Percentiles rank a stretch among this genome's conserved stretches.
These are phyloP conservation scores for Scaptomyza reducta DNA, from an alignment of 2,888 invertebrate species.

Conservation along the genomic window DNA sequence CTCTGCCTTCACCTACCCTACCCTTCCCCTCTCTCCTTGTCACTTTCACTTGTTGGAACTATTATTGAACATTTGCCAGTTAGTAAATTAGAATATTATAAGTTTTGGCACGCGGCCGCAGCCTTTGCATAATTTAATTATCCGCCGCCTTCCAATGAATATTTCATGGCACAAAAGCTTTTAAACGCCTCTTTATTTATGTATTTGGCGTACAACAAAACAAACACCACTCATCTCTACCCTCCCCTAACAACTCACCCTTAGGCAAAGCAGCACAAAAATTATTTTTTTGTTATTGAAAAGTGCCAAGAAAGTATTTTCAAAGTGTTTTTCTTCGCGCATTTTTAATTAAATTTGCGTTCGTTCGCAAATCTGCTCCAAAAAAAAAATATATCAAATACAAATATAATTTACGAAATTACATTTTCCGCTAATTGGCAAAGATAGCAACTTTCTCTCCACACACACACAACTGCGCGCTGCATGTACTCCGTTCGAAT, in stretches of 20 bases:
- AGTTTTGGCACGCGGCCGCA: constrained; percentile 73
- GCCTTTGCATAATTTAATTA: constrained; percentile 75
- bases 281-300: constrained; percentile 55
- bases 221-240: constrained; percentile 22
- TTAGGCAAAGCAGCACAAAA: neutral
- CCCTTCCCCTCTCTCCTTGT: neutral
- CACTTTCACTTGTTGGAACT: constrained; percentile 35
- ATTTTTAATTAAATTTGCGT: constrained; percentile 52
- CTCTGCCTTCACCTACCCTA: too few relatives aligned
- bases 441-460: constrained; percentile 16
- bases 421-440: constrained; percentile 55
- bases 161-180: constrained; percentile 67
- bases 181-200: constrained; percentile 71
- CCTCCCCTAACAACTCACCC: constrained; percentile 15
- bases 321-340: constrained; percentile 44
- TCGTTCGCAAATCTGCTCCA: constrained; percentile 3
- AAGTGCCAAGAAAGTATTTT: constrained; percentile 55
- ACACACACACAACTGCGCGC: too few relatives aligned
- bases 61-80: constrained; percentile 76
- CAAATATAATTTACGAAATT: constrained; percentile 43
- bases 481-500: constrained; percentile 25
- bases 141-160: constrained; percentile 57
- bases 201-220: constrained; percentile 54
- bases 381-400: constrained; percentile 1
- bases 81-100: constrained; percentile 71